Conservation (phyloP, 2,113 vertebrate genomes). For the Bubo bubo region DNA sequence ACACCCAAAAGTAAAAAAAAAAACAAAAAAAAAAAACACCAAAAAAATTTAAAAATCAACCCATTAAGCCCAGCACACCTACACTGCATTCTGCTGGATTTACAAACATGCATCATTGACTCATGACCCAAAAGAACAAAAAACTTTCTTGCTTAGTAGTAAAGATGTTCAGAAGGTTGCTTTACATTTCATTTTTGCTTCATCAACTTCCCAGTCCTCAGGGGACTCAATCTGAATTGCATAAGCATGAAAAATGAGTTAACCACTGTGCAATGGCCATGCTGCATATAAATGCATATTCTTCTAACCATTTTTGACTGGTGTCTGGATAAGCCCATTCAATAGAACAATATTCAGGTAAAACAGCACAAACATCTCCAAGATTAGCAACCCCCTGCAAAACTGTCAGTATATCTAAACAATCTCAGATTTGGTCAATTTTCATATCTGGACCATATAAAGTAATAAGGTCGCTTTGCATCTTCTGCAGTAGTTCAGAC, state of each 20-base stretch:
- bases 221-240: neutral
- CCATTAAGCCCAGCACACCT: neutral
- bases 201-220: neutral
- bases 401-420: neutral
- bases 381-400: neutral
- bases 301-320: neutral
- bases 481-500: neutral
- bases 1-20: neutral
- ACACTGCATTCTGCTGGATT: neutral
- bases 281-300: neutral
- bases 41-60: no score
- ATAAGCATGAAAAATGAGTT: neutral
- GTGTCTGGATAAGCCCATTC: neutral
- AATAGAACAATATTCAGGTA: neutral
- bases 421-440: neutral
- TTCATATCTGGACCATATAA: neutral
- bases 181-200: conserved; percentile 1
- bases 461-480: neutral
- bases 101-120: neutral
- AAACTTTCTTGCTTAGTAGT: neutral
- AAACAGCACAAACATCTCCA: neutral
- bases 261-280: neutral
- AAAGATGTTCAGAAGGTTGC: neutral
- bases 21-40: no score
- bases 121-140: neutral